Evolutionary conservation across 2,888 invertebrate species (phyloP).

Genomic region (Argyresthia goedartella): DNA sequence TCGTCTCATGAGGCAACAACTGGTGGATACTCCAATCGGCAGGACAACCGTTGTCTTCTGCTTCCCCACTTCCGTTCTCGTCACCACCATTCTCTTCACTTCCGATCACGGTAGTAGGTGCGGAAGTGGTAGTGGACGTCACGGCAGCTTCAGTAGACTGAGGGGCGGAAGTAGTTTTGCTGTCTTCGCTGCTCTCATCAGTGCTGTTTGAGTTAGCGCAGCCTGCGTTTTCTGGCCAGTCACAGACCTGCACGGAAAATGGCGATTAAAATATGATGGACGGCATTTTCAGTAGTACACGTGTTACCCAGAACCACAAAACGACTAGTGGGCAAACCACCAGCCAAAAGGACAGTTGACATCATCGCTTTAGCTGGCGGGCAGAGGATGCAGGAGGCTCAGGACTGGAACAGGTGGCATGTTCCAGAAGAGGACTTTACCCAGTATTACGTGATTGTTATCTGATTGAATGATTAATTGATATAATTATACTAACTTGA

Average conservation of each 20-base stretch:
- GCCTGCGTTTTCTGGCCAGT: conserved; percentile 16
- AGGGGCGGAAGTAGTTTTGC: conserved; percentile 11
- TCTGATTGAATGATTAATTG: too few species aligned
- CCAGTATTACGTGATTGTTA: too few species aligned
- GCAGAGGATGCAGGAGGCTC: too few species aligned
- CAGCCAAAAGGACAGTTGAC: too few species aligned
- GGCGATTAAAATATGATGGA: not conserved
- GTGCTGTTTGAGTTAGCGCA: not conserved
- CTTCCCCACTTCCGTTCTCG: not conserved
- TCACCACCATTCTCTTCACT: not conserved
- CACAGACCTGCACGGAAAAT: conserved; percentile 24
- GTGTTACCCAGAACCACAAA: too few species aligned
- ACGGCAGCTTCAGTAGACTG: not conserved
- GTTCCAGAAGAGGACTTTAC: too few species aligned
- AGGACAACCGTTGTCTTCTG: not conserved
- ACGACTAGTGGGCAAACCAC: too few species aligned
- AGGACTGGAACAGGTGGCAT: too few species aligned
- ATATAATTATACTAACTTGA: conserved; percentile 8
- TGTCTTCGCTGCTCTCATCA: not conserved
- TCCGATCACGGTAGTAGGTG: conserved; percentile 18
- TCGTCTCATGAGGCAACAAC: conserved; percentile 23
- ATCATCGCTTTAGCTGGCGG: too few species aligned
- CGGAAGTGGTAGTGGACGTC: conserved; percentile 9
- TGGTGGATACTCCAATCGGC: conserved; percentile 11
- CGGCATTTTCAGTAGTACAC: too few species aligned